Evolutionary conservation across 1,140 invertebrate species (phyloP), one percentile per base, ranked within the genome.

Genomic region (Copidosoma floridanum): DNA sequence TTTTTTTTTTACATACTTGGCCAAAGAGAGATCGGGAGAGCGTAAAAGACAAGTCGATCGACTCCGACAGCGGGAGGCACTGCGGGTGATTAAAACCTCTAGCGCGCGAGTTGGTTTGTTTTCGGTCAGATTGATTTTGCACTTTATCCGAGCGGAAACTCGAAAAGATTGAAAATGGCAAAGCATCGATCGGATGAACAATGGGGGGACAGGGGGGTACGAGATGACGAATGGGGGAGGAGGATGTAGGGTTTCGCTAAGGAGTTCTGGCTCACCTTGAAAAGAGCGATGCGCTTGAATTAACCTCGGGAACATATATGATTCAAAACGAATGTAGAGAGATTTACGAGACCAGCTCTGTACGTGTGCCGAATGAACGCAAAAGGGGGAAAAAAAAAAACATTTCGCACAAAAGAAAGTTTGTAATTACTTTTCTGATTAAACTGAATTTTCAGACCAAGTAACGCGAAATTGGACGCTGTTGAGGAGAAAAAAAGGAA

Each of bases 41-140:
- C 23, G 38, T 51, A 32, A 24, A 51, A 43, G 37, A 58, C 47
- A 52, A 16, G 18, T 23, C 44, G 57, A 58, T 51, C 44, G 47
- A 43, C 57, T 51, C 52, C 52, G 47, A 58, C 47, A 58, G 57
- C 26, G 23, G 57, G 21, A 58, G 47, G 57, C 21, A 41, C 18
- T 43, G 27, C 23, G 16, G n/a, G 40, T 38, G 35, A 57, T 48
- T 57, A 57, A 57, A 57, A 57, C 37, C 54, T 38, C 20, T 21
- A 37, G 10, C 47, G 47, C 38, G 41, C 38, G 41, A 57, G 56
- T 38, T 14, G 35, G 56, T 57, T n/a, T 50, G 50, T 57, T 57
- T 57, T 50, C 29, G 21, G 46, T 40, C 23, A 50, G 56, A 50
- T 57, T 57, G 47, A 50, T 50, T 50, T 50, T 35, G 48, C 40